These are phyloP conservation scores for Alces alces DNA, from an alignment of 2,113 vertebrate species.

Conservation along the genomic window DNA sequence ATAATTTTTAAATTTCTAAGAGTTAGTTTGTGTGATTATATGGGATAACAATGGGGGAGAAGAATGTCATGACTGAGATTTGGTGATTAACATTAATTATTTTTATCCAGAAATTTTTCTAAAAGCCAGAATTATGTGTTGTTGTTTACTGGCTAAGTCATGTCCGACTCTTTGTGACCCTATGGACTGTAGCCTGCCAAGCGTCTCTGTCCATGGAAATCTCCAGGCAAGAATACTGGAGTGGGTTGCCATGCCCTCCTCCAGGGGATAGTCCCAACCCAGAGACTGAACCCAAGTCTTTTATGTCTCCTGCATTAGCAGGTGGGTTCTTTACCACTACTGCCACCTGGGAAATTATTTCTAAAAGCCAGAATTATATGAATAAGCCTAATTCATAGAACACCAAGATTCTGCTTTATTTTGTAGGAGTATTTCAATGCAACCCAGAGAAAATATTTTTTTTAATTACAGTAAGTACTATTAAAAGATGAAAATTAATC, in stretches of 20 bases:
- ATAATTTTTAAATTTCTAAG: not conserved
- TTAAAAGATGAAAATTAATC: not conserved
- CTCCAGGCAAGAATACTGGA: not conserved
- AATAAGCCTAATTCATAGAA: not conserved
- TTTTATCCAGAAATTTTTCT: not conserved
- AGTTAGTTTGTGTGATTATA: not conserved
- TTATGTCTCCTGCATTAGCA: not conserved
- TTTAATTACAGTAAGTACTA: not conserved
- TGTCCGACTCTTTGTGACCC: not conserved
- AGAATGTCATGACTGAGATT: not conserved
- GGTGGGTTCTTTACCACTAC: not conserved
- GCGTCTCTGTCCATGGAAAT: not conserved
- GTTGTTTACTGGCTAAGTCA: not conserved
- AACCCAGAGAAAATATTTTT: not conserved
- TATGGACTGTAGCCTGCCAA: not conserved
- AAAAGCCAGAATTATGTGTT: not conserved
- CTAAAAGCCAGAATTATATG: not conserved
- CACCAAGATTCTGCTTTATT: not conserved
- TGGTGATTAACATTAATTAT: not conserved
- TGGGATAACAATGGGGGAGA: not conserved
- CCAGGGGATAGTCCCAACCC: not conserved
- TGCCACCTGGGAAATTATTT: not conserved
- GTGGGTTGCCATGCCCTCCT: not conserved
- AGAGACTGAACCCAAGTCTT: not conserved
- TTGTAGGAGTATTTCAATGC: not conserved